Evolutionary conservation across 64 coral and sea anemone species (phyloP).

Genomic region (Actinia tenebrosa): DNA sequence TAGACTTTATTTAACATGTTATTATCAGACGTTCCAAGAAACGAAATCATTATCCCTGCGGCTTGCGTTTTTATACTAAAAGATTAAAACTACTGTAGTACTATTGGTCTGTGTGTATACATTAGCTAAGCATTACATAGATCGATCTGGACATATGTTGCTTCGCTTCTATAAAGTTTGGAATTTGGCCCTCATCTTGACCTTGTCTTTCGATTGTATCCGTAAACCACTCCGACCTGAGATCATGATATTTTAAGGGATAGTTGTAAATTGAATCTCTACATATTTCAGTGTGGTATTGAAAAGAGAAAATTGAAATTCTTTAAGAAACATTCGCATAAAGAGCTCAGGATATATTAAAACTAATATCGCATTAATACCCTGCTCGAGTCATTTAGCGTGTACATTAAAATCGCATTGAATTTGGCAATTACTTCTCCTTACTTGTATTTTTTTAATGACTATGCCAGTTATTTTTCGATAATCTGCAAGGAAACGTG

Average conservation of each 20-base stretch:
- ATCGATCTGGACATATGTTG: not conserved
- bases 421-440: not conserved
- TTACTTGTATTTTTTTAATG: not conserved
- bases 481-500: too few relatives aligned
- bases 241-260: not conserved
- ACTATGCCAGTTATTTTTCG: too few relatives aligned
- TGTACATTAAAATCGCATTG: constrained; percentile 11
- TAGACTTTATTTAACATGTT: too few relatives aligned
- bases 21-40: too few relatives aligned
- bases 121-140: not conserved
- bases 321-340: not conserved
- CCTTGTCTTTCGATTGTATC: not conserved
- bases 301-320: not conserved
- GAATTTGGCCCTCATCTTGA: not conserved
- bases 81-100: not conserved
- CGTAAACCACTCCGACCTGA: not conserved
- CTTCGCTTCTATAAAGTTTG: not conserved
- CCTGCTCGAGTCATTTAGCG: not conserved
- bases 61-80: too few relatives aligned
- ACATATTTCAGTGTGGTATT: not conserved
- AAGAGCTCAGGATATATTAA: constrained; percentile 10
- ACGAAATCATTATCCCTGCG: too few relatives aligned
- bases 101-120: not conserved
- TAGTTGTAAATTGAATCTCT: not conserved
- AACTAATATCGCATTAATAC: not conserved